These are phyloP conservation scores for Cryptocheilus praepositus DNA, from an alignment of 2,888 invertebrate species.

Conservation along the genomic window DNA sequence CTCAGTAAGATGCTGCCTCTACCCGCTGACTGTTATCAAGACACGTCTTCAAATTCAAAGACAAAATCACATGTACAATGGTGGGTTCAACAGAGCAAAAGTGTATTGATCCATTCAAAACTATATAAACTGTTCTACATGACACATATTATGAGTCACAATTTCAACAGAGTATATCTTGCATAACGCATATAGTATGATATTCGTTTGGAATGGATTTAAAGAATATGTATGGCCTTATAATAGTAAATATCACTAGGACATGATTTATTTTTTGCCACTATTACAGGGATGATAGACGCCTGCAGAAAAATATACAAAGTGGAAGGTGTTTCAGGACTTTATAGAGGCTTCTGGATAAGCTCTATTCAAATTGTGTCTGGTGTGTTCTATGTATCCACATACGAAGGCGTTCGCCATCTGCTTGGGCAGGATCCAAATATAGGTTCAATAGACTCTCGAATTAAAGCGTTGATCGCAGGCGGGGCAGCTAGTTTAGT, in stretches of 20 bases:
- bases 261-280: too few relatives aligned
- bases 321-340: conserved; percentile 88
- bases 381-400: conserved; percentile 93
- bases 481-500: conserved; percentile 95
- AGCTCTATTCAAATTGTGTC: conserved; percentile 91
- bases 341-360: conserved; percentile 97
- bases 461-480: conserved; percentile 87
- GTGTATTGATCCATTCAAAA: background rate
- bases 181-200: background rate
- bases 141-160: too few relatives aligned
- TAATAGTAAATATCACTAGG: too few relatives aligned
- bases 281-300: conserved; percentile 83
- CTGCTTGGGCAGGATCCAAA: conserved; percentile 80
- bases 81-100: conserved; percentile 69
- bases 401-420: conserved; percentile 94
- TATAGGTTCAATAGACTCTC: conserved; percentile 78
- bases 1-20: conserved; percentile 83
- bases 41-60: conserved; percentile 94
- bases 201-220: background rate
- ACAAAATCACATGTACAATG: conserved; percentile 87
- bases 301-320: conserved; percentile 91
- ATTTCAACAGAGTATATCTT: background rate
- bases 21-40: conserved; percentile 95
- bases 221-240: background rate
- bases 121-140: background rate